Evolutionary conservation across 2,797 vertebrate genomes (phyloP), one percentile per base, ranked within the genome.

Genomic region (Poeciliopsis paucimaculata): DNA sequence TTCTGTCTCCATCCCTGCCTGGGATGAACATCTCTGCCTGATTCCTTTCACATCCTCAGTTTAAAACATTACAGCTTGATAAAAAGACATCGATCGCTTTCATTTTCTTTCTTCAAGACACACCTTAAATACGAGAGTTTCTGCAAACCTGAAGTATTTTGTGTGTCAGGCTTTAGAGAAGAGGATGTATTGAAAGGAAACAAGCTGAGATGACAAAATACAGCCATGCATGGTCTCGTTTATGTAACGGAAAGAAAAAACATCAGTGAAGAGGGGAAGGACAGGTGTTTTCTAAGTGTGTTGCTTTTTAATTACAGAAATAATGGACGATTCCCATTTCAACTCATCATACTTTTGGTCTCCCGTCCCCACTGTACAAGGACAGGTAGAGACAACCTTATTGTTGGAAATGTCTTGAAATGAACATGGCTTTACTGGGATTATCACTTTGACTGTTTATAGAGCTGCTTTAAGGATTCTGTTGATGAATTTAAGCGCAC

Each of bases 321-420:
- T 97, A 97, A 99, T 99, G 98, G 98, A 99, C 97, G 98, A 99
- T 96, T 98, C 98, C 97, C 98, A 98, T 96, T 99, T 99, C 96
- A 99, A 98, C 97, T 98, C 97, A 94, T 98, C 98, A 83, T 99
- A 99, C 97, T 99, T 99, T 97, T 99, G 98, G 98, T 98, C 97
- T 95, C 97, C 97, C 90, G 97, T 99, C 93, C 97, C 98, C 93
- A 98, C 98, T 75, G 97, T 99, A 92, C 98, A 98, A 93, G 98
- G 98, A 97, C 98, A 99, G 97, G 98, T 99, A 97, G 96, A 96
- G 90, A 91, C 91, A 90, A 94, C 74, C 94, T 95, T 92, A 95
- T 95, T 95, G 94, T 95, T 95, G 93, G 93, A 94, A 91, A 88
- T 94, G 90, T 92, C 90, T 93, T 94, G 73, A 91, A 92, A 94